Percentiles rank a stretch among this genome's conserved stretches.
These are phyloP conservation scores for Corvus cornix DNA, from an alignment of 2,113 vertebrate genomes.

Conservation along the genomic window DNA sequence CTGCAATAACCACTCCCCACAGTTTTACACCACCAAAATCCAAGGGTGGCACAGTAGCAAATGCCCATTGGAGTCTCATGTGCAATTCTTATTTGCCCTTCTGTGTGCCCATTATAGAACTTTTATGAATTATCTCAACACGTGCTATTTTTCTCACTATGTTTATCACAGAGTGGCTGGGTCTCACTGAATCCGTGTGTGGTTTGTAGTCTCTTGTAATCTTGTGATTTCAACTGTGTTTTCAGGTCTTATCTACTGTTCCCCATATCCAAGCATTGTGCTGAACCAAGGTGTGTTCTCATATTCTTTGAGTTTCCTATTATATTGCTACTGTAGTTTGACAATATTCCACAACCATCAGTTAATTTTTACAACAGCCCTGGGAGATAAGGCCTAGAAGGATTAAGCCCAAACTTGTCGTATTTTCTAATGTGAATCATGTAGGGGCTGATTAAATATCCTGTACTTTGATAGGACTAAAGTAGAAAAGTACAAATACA, in stretches of 20 bases:
- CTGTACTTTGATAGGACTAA: not conserved
- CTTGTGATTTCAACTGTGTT: not conserved
- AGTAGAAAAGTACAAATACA: not conserved
- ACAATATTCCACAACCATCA: not conserved
- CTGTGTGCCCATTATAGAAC: not conserved
- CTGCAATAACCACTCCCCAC: not conserved
- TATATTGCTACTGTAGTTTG: not conserved
- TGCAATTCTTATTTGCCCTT: not conserved
- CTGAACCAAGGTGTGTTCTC: not conserved
- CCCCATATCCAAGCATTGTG: not conserved
- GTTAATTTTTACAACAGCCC: not conserved
- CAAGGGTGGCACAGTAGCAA: not conserved
- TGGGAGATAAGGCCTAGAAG: not conserved
- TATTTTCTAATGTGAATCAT: not conserved
- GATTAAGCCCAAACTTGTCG: slow-evolving; percentile 10
- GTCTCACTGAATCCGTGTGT: not conserved
- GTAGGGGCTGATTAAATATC: not conserved
- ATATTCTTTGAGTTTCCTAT: not conserved
- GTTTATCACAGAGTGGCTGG: not conserved
- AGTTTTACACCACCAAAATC: not conserved
- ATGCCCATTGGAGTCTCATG: not conserved
- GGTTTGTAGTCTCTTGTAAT: not conserved
- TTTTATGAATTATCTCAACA: not conserved
- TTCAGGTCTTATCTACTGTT: not conserved
- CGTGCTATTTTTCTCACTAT: not conserved